These are phyloP conservation scores for Lithobates sylvaticus DNA, from an alignment of 2,797 vertebrate species.

Conservation along the genomic window DNA sequence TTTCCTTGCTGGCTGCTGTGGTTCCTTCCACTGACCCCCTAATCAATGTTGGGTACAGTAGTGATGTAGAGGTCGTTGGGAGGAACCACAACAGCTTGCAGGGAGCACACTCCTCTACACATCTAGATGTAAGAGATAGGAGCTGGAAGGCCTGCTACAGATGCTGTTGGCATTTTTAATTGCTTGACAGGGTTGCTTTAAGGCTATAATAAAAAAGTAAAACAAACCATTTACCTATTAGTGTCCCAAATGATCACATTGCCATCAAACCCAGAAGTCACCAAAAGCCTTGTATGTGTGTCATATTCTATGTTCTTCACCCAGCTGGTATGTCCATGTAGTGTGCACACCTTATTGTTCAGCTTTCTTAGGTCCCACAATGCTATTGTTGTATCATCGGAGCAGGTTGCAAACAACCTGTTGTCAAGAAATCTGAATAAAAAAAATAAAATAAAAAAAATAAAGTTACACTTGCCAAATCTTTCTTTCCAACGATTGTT, in stretches of 20 bases:
- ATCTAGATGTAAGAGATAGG: no score
- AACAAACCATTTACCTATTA: constrained; percentile 83
- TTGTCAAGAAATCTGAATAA: constrained; percentile 93
- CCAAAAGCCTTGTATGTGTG: constrained; percentile 93
- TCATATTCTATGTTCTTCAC: constrained; percentile 99
- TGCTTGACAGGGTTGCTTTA: neutral
- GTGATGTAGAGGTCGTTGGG: no score
- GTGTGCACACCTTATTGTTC: constrained; percentile 93
- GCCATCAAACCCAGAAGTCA: constrained; percentile 97
- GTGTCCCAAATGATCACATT: constrained; percentile 99
- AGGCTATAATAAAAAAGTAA: neutral
- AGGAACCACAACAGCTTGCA: no score
- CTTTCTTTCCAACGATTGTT: no score
- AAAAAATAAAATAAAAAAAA: neutral
- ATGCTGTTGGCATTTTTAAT: neutral
- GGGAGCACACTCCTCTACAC: no score
- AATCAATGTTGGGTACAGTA: no score
- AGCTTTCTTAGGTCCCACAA: constrained; percentile 96
- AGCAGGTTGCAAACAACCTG: constrained; percentile 96
- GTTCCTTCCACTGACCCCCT: no score
- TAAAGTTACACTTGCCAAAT: neutral
- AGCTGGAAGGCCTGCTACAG: no score
- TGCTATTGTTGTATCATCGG: constrained; percentile 97
- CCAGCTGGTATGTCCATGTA: constrained; percentile 98
- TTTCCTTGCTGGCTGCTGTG: no score